Evolutionary conservation across 2,797 vertebrate species (phyloP), one percentile per base, ranked within the genome.

Genomic region (Neopelma chrysocephalum): DNA sequence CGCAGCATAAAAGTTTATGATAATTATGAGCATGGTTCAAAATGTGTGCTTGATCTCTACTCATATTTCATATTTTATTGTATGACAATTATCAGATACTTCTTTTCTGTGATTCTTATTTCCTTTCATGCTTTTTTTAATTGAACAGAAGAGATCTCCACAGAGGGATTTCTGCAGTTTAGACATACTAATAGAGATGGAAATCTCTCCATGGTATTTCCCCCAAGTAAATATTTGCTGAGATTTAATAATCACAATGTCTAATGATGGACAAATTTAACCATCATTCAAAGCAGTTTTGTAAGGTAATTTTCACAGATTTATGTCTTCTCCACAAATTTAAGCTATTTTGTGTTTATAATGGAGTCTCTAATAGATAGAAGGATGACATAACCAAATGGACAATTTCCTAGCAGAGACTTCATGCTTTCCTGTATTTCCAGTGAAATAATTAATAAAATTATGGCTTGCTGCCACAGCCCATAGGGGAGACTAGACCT

Each of bases 1-100:
- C 14, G 45, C 64, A 80, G 23, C 81, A 95, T 94, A 93, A 97
- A 96, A 91, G 66, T 96, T 95, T 95, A 95, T 69, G 82, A 57
- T 89, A 91, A 92, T 95, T 86, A 76, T 72, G 45, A 72, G 42
- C 22, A 58, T 50, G 57, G 78, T 91, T 97, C 87, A 95, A 61
- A 94, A 89, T 19, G n/a, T 7, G 1, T 89, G 47, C 71, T 94
- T 94, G 81, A 94, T 94, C 57, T 90, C 43, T 83, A 23, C 56
- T 94, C 83, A 88, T 92, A 81, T 93, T 92, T 91, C 45, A 47
- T 94, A 76, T 94, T 95, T 95, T 93, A 93, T 87, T 77, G 60
- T 56, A 86, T 34, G 76, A 82, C 47, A 87, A 66, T 62, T 88
- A 90, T 80, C 32, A 94, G 80, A 94, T 50, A 65, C 21, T 83